These are phyloP conservation scores for Drosophila limbata DNA, from an alignment of 2,888 invertebrate species.

Conservation along the genomic window DNA sequence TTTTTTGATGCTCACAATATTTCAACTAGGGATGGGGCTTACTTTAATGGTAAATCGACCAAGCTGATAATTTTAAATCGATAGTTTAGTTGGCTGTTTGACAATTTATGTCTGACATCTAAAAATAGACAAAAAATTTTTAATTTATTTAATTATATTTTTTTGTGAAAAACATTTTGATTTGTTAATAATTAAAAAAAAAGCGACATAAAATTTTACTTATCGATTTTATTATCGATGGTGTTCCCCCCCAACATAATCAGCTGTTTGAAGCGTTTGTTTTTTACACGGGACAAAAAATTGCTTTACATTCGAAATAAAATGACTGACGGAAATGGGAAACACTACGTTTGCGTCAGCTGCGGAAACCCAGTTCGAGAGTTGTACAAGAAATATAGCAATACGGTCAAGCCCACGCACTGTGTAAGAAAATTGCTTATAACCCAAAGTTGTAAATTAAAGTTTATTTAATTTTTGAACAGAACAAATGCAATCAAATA, in stretches of 20 bases:
- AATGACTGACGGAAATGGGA: slow-evolving; percentile 38
- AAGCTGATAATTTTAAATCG: slow-evolving; percentile 37
- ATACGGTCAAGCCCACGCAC: slow-evolving; percentile 90
- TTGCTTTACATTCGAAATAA: slow-evolving; percentile 1
- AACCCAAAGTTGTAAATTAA: not conserved
- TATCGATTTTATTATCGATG: slow-evolving; percentile 26
- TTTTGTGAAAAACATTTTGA: not conserved
- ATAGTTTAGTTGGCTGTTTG: slow-evolving; percentile 36
- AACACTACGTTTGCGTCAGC: slow-evolving; percentile 87
- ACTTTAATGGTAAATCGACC: slow-evolving; percentile 39
- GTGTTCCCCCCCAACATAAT: not conserved
- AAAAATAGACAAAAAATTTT: slow-evolving; percentile 12
- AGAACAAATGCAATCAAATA: slow-evolving; percentile 91
- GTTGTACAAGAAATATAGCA: slow-evolving; percentile 90
- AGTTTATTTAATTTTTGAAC: slow-evolving; percentile 64
- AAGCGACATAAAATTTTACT: too few species aligned
- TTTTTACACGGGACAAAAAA: not conserved
- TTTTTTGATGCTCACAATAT: slow-evolving; percentile 61
- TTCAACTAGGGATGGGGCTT: slow-evolving; percentile 49
- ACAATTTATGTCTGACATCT: slow-evolving; percentile 42
- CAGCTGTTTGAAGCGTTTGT: slow-evolving; percentile 39
- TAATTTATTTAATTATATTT: not conserved
- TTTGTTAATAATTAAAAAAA: not conserved
- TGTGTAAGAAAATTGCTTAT: slow-evolving; percentile 88
- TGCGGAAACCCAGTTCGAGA: slow-evolving; percentile 89